Evolutionary conservation across 2,113 vertebrate genomes (phyloP), one percentile per base, ranked within the genome.

Genomic region (Grammomys dolichurus): DNA sequence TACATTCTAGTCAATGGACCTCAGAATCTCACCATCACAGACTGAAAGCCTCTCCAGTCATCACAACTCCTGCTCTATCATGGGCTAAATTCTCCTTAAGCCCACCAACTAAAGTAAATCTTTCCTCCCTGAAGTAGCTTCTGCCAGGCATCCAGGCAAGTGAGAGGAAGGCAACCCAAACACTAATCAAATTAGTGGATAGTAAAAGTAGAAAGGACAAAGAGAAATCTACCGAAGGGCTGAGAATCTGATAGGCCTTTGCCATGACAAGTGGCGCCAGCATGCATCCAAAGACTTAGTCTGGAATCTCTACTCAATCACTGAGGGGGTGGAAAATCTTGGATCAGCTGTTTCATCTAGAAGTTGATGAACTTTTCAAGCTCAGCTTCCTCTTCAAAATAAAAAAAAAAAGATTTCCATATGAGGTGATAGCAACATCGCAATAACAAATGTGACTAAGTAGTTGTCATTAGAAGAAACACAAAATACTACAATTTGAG

Each of bases 161-260:
- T 43, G 7, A 31, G 56, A 84, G n/a, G 28, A 43, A 60, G 13
- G 6, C 22, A 40, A 46, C 82, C 60, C 14, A 46, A 28, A 67
- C 17, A 33, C 20, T 2, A 65, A 28, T 48, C 36, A 40, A 84
- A 36, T 9, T 7, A 36, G 28, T 17, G 8, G 95, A 80, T 78
- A 95, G 86, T 87, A 72, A 93, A 90, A 94, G 78, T 10, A 67
- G 40, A 87, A 95, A 90, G 14, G 11, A 70, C 69, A 36, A 33
- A 69, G 65, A 69, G 70, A 73, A 82, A 13, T 87, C 17, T 89
- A 48, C 82, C 70, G 60, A 84, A 93, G 36, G 12, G 70, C 14
- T 82, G 6, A 5, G 77, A 89, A 86, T 51, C 51, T 91, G 22
- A 26, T 69, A 1, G 28, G 2, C 11, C 43, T 33, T 86, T 31